Evolutionary conservation across 1,140 invertebrate species (phyloP).

Genomic region (Papilio glaucus): DNA sequence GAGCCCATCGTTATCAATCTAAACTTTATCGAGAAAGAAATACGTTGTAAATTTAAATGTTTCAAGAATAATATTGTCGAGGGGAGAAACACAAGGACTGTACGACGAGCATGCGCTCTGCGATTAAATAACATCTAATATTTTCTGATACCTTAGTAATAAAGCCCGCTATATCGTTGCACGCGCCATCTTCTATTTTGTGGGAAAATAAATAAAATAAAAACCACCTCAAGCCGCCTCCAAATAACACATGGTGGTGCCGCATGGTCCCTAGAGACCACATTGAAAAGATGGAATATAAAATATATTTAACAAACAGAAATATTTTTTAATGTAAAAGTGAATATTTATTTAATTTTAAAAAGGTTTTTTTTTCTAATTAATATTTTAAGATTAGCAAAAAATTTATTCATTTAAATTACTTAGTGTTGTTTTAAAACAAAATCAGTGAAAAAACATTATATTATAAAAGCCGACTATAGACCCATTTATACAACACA

Average conservation of each 20-base stretch:
- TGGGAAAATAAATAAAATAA: neutral
- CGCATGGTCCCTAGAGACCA: too few species aligned
- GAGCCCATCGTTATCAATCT: constrained; percentile 34
- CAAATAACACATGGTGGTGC: too few species aligned
- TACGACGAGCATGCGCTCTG: constrained; percentile 40
- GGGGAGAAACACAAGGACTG: constrained; percentile 7
- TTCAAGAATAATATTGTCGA: neutral
- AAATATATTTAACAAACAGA: too few species aligned
- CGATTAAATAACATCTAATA: constrained; percentile 11
- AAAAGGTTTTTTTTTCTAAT: too few species aligned
- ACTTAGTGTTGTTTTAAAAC: too few species aligned
- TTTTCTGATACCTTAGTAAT: constrained; percentile 66
- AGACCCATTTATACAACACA: too few species aligned
- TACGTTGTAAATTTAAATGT: constrained; percentile 2
- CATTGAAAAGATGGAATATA: neutral
- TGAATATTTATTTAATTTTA: too few species aligned
- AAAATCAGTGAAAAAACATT: too few species aligned
- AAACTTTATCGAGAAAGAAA: neutral
- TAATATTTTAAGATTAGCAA: too few species aligned
- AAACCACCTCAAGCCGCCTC: neutral
- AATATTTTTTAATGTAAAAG: too few species aligned
- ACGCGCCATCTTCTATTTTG: constrained; percentile 72
- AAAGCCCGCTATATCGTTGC: constrained; percentile 77
- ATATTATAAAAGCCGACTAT: too few species aligned
- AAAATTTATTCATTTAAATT: too few species aligned